A percentile compares a stretch with the other conserved stretches of the same genome.
phyloP scores from a whole-genome alignment of 2,797 vertebrate genomes.

The Coccyzus lansbergi region DNA sequence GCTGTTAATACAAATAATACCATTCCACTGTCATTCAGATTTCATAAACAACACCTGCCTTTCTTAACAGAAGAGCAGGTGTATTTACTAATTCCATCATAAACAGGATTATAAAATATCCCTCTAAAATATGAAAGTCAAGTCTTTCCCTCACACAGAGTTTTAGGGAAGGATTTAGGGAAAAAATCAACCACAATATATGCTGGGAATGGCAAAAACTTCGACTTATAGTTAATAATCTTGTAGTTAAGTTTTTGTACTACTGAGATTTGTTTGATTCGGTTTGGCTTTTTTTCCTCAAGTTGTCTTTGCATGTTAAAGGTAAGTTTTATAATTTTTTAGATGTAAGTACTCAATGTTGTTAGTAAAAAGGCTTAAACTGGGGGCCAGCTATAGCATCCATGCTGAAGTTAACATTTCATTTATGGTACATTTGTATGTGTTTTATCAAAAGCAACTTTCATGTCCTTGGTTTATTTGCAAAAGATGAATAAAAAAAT shows the following conservation, averaged over 20 bases:
- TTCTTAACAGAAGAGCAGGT: not conserved
- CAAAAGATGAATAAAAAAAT: not conserved
- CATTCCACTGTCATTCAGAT: not conserved
- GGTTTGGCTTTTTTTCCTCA: not conserved
- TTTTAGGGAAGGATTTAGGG: not conserved
- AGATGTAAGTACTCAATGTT: not conserved
- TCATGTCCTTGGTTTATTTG: not conserved
- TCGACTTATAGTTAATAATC: not conserved
- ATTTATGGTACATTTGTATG: not conserved
- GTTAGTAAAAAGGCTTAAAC: not conserved
- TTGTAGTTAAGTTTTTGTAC: not conserved
- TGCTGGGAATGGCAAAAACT: not conserved
- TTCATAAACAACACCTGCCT: not conserved
- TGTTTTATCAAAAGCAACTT: not conserved
- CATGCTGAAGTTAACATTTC: not conserved
- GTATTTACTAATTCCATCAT: not conserved
- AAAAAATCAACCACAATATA: not conserved
- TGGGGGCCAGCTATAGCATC: not conserved
- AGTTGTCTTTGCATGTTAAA: not conserved
- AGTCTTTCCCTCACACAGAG: no score
- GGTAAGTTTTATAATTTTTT: not conserved
- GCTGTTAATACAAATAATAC: not conserved
- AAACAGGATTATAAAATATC: no score
- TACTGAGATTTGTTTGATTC: not conserved
- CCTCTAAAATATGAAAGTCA: no score